Base-by-base conservation (phyloP, 2,888 invertebrate species). In the Empis stercorea region DNA sequence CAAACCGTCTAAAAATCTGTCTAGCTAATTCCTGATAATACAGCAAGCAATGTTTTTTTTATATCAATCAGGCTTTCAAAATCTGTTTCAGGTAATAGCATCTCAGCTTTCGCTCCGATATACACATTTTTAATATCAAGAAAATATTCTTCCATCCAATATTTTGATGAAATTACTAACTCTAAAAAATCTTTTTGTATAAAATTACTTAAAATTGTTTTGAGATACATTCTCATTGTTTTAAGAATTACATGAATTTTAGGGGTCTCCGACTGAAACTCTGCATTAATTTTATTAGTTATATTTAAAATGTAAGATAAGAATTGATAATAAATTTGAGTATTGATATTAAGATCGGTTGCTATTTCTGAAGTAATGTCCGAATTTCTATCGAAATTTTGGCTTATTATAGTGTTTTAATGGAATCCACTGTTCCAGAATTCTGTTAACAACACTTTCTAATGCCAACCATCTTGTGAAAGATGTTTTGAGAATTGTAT, bases 381-480 rank as follows among this genome's bases (percentile, higher is more conserved):
- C 6, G 34, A 34, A 34, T 34, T 34, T 34, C 6, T n/a, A 34
- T 34, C 34, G 34, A n/a, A 34, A 11, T n/a, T 34, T 34, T 34
- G 34, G 3, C n/a, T n/a, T 34, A 6, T n/a, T 3, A 48, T 50
- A 53, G 30, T 50, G 17, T 37, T 44, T 43, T 13, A 52, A 36
- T 7, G 47, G 37, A n/a, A 37, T 14, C 52, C 52, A 52, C 20
- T 52, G 52, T 32, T 54, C 54, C 10, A 46, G 17, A 32, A 50
- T 46, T 23, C 55, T 30, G 10, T 40, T 39, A n/a, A 54, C 49
- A 1, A 54, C 53, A 17, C 32, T 46, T 48, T 53, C 48, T 32
- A 51, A 30, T 4, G 51, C 40, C 7, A 55, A 42, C 54, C 51
- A 54, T 9, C 51, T n/a, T 36, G 50, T 55, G 1, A 40, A 36